Base-by-base conservation (phyloP, 2,888 invertebrate genomes). In the Chloroclysta siterata region DNA sequence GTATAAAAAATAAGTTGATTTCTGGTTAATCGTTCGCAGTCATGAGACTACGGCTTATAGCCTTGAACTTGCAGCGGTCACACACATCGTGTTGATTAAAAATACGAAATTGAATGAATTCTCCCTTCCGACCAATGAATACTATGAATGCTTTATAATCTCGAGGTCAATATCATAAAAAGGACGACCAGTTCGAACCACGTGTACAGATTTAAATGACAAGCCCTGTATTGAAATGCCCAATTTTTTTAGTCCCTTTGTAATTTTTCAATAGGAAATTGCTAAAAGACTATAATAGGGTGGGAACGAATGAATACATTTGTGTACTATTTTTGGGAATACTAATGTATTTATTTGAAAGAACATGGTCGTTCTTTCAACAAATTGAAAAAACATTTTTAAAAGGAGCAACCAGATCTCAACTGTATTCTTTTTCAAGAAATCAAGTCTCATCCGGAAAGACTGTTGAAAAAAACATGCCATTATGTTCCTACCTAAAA, bases 61-160 rank as follows among this genome's bases (percentile, higher is more conserved):
- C 92, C 91, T 88, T 92, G 91, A 92, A 92, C 92, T 90, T 88
- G 83, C 69, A 73, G 74, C 82, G 89, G 87, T 90, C 88, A 86
- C 65, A 86, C 65, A 59, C 53, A 68, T 68, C 71, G 73, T 74
- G 73, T 81, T 79, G 80, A 84, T 87, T 82, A 83, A 74, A 82
- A 85, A 82, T 78, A 79, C 78, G 84, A 78, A 87, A 85, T 78
- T 86, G 80, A 87, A 87, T 85, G 79, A 76, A 69, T 68, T 78
- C 79, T 85, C 88, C 89, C 84, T 87, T 80, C 77, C 78, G 80
- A 84, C 80, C 81, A 84, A 84, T 82, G 78, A 85, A 84, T 82
- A 66, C 74, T 47, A 58, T 79, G 36, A 47, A 47, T 55, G 39
- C 39, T 82, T 81, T 81, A 11, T 82, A 85, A 81, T 83, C 72